A percentile compares a stretch with the other conserved stretches of the same genome.
phyloP scores from a whole-genome alignment of 2,797 vertebrate species.

The Masticophis lateralis region DNA sequence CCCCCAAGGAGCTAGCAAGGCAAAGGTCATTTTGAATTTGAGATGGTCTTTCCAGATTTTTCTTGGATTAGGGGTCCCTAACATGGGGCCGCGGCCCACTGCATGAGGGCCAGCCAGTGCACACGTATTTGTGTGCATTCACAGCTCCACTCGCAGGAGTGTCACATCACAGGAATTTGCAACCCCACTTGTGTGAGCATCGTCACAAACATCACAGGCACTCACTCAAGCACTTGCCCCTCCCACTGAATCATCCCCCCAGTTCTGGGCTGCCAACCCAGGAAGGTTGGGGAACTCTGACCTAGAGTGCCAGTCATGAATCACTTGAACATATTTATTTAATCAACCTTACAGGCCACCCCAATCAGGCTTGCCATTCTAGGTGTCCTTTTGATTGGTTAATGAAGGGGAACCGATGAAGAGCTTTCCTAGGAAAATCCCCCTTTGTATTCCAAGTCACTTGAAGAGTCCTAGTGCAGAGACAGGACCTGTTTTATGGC shows the following conservation, averaged over 20 bases:
- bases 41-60: background rate
- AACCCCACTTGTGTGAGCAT: background rate
- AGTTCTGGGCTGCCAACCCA: background rate
- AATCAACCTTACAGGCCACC: background rate
- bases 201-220: no score
- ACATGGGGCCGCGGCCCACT: background rate
- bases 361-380: background rate
- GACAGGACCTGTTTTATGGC: background rate
- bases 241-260: background rate
- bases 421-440: background rate
- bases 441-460: background rate
- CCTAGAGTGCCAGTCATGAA: background rate
- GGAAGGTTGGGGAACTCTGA: background rate
- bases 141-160: fast-evolving
- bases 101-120: background rate
- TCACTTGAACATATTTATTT: background rate
- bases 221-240: background rate
- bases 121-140: fast-evolving
- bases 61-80: background rate
- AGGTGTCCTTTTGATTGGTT: background rate
- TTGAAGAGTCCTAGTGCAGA: background rate
- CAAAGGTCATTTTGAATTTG: background rate
- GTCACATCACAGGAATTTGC: no score
- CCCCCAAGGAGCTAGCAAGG: background rate
- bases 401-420: background rate